phyloP scores from a whole-genome alignment of 2,797 vertebrate species.

The Jordanella pulchra region DNA sequence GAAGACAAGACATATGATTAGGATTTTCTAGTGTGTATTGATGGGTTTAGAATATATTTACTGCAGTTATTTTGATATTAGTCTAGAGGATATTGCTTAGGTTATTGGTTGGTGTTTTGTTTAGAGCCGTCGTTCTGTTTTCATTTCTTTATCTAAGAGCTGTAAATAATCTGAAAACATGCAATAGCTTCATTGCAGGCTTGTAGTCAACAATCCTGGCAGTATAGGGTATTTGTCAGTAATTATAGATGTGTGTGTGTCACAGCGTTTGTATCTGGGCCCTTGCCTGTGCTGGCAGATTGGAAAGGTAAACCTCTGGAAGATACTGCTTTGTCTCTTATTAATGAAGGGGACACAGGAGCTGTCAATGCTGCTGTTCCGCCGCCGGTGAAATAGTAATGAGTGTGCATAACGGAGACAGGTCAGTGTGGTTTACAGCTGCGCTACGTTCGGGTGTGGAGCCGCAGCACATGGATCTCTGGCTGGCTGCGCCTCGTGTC shows the following conservation, averaged over 20 bases:
- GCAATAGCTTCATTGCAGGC: not conserved
- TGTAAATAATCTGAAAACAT: not conserved
- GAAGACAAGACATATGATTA: no score
- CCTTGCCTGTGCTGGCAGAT: constrained; percentile 47
- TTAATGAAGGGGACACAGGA: constrained; percentile 79
- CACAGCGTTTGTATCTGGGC: constrained; percentile 25
- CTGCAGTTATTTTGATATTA: not conserved
- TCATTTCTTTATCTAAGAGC: not conserved
- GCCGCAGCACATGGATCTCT: constrained; percentile 22
- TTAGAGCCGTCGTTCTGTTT: not conserved
- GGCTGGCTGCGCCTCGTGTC: constrained; percentile 19
- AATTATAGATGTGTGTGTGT: constrained; percentile 27
- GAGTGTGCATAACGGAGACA: constrained; percentile 74
- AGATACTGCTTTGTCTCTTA: constrained; percentile 68
- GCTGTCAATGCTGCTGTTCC: constrained; percentile 80
- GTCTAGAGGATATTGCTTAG: not conserved
- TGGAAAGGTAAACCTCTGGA: constrained; percentile 66
- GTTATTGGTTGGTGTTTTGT: not conserved
- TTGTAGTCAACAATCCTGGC: constrained; percentile 1
- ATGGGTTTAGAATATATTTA: not conserved
- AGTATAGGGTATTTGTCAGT: constrained; percentile 32
- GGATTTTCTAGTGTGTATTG: no score
- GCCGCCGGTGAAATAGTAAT: constrained; percentile 81
- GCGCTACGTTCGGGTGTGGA: constrained; percentile 22
- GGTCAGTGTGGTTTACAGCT: constrained; percentile 74